phyloP scores from a whole-genome alignment of 2,113 vertebrate species.

The Peromyscus leucopus region DNA sequence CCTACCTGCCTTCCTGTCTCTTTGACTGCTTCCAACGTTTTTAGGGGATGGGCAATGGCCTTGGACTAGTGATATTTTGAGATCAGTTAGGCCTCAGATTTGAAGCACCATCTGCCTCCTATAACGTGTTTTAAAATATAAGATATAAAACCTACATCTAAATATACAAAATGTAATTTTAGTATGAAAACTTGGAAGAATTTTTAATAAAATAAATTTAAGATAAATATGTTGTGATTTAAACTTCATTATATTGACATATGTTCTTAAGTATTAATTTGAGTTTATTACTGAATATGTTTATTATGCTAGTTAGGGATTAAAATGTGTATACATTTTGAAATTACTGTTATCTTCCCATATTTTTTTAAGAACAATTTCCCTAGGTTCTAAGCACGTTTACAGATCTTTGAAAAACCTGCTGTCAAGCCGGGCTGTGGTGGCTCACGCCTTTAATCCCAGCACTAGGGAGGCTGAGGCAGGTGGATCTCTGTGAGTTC shows the following conservation, averaged over 20 bases:
- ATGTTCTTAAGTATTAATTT: slow-evolving; percentile 17
- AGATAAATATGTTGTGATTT: not conserved
- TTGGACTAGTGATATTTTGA: not conserved
- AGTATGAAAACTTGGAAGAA: not conserved
- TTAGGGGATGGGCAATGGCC: not conserved
- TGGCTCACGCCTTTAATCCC: no score
- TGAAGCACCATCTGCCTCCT: not conserved
- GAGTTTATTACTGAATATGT: not conserved
- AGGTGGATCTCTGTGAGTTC: no score
- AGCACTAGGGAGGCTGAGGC: no score
- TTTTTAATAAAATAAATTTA: not conserved
- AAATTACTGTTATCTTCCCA: not conserved
- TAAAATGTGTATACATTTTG: slow-evolving; percentile 2
- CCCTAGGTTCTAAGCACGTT: not conserved
- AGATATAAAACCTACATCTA: not conserved
- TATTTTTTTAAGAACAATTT: slow-evolving; percentile 6
- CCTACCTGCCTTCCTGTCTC: not conserved
- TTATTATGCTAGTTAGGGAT: not conserved
- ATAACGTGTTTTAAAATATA: not conserved
- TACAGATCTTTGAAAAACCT: slow-evolving; percentile 1
- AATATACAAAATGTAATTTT: not conserved
- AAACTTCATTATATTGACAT: not conserved
- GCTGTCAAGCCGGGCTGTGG: not conserved
- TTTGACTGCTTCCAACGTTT: not conserved
- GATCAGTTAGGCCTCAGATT: not conserved